Percentiles rank a stretch among this genome's conserved stretches.
Conservation (phyloP, 2,888 invertebrate species). For the Lasioglossum morio region DNA sequence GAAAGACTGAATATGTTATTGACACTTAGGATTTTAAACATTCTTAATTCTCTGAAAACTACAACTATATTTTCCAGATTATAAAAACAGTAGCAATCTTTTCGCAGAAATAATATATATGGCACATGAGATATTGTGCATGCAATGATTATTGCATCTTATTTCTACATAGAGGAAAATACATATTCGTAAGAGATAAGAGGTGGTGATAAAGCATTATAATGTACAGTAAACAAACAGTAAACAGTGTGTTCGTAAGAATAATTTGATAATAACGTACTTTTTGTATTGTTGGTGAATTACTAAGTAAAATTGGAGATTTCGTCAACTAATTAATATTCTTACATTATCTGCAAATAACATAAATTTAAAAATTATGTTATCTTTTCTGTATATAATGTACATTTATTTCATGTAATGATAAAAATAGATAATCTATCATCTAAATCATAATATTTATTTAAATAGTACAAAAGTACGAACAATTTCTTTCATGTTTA, state of each 20-base stretch:
- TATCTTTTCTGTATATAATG: no score
- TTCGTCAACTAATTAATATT: no score
- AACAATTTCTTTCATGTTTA: no score
- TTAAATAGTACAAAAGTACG: no score
- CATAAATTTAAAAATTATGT: no score
- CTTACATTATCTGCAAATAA: no score
- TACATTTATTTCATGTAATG: no score
- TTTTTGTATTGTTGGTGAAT: no score
- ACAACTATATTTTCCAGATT: slow-evolving; percentile 1
- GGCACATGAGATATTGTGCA: background rate
- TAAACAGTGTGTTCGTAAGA: background rate
- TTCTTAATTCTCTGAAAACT: slow-evolving; percentile 6
- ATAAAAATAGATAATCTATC: no score
- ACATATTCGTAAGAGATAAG: slow-evolving; percentile 21
- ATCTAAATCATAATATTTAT: no score
- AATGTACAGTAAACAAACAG: background rate
- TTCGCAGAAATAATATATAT: background rate
- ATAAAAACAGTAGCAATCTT: background rate
- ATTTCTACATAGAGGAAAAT: background rate
- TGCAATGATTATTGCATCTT: background rate
- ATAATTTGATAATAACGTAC: background rate
- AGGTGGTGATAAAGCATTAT: background rate
- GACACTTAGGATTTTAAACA: slow-evolving; percentile 31
- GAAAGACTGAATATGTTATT: background rate
- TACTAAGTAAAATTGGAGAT: no score